Evolutionary conservation across 2,797 vertebrate genomes (phyloP).

Genomic region (Bryconaethiops microstoma): DNA sequence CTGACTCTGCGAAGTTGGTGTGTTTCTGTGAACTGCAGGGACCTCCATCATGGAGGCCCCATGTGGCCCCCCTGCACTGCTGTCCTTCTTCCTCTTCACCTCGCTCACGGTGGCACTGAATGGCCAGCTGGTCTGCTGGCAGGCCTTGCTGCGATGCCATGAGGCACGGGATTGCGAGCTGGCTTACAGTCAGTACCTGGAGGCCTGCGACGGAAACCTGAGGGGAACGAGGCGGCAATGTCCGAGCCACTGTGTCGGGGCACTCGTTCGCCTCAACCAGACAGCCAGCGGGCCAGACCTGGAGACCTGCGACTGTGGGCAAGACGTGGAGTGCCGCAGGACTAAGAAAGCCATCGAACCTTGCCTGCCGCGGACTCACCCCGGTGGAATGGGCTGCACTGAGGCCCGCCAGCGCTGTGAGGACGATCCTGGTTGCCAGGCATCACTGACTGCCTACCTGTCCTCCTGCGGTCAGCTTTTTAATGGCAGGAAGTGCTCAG

Average conservation of each 20-base stretch:
- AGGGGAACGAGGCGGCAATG: conserved; percentile 71
- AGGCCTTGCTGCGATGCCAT: conserved; percentile 79
- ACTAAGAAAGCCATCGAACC: conserved; percentile 79
- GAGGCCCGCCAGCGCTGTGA: conserved; percentile 81
- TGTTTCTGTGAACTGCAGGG: not conserved
- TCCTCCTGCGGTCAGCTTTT: conserved; percentile 83
- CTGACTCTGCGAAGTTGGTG: not conserved
- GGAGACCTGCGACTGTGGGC: conserved; percentile 80
- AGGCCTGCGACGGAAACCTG: conserved; percentile 77
- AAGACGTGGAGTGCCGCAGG: conserved; percentile 72
- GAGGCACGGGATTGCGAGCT: conserved; percentile 78
- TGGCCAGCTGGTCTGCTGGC: conserved; percentile 79
- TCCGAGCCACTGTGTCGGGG: conserved; percentile 81
- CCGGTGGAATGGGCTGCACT: conserved; percentile 78
- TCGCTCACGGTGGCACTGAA: conserved; percentile 62
- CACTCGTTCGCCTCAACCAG: conserved; percentile 78
- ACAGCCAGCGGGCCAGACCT: conserved; percentile 76
- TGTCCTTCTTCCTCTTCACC: conserved; percentile 56
- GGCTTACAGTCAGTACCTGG: conserved; percentile 76
- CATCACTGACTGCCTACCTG: conserved; percentile 77
- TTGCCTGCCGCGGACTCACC: conserved; percentile 75
- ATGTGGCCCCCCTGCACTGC: conserved; percentile 66
- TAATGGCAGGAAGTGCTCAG: conserved; percentile 80
- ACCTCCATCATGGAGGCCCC: conserved; percentile 73
- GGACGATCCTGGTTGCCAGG: conserved; percentile 72